phyloP scores from a whole-genome alignment of 2,888 invertebrate species.

The Phragmatobia fuliginosa region DNA sequence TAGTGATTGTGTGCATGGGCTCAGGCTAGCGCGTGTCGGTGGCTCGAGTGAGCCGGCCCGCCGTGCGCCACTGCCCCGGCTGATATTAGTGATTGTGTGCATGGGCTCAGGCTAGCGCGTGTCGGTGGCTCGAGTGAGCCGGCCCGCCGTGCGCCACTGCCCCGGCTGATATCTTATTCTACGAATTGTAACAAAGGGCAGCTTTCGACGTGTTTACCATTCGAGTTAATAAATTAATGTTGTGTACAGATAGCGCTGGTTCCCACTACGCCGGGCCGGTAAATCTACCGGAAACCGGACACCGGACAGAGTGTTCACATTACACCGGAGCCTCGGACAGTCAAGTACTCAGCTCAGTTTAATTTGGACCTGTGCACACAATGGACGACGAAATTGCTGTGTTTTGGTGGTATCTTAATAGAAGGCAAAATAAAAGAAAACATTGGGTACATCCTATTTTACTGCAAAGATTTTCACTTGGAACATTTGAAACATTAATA shows the following conservation, averaged over 20 bases:
- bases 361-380: too few species aligned
- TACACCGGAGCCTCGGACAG: too few species aligned
- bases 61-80: not conserved
- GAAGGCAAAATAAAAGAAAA: too few species aligned
- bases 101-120: not conserved
- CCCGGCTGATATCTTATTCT: constrained; percentile 12
- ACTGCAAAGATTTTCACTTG: too few species aligned
- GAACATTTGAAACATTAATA: too few species aligned
- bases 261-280: too few species aligned
- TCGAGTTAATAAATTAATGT: not conserved
- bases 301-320: too few species aligned
- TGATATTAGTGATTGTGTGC: constrained; percentile 4
- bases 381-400: too few species aligned
- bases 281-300: too few species aligned
- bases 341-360: too few species aligned
- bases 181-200: constrained; percentile 13
- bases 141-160: not conserved
- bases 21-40: not conserved
- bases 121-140: not conserved
- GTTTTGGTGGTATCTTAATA: too few species aligned
- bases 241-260: not conserved
- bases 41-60: not conserved
- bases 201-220: constrained; percentile 4
- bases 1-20: not conserved
- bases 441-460: too few species aligned